Conservation (phyloP, 2,888 invertebrate genomes). For the Amorpha juglandis region DNA sequence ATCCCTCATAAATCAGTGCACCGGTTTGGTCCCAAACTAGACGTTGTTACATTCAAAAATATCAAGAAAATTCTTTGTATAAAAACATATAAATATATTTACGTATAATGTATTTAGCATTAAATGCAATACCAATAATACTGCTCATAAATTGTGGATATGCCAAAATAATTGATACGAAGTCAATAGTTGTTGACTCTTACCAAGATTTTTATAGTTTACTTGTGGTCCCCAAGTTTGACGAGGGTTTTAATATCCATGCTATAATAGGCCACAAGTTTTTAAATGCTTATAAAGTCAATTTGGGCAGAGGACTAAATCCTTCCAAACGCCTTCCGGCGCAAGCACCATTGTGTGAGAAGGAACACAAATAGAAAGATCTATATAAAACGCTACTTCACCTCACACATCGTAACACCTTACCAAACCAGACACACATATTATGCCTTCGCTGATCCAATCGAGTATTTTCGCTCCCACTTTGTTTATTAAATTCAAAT, state of each 20-base stretch:
- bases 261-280: conserved; percentile 9
- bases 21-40: conserved; percentile 78
- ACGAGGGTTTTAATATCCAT: conserved; percentile 13
- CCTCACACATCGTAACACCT: conserved; percentile 26
- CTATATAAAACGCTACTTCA: conserved; percentile 14
- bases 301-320: not conserved
- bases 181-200: conserved; percentile 26
- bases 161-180: conserved; percentile 74
- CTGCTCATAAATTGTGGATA: conserved; percentile 66
- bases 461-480: conserved; percentile 3
- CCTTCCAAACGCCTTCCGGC: not conserved
- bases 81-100: conserved; percentile 61
- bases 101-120: conserved; percentile 75
- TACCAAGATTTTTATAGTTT: conserved; percentile 15
- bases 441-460: conserved; percentile 13
- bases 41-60: conserved; percentile 38
- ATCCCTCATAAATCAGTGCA: conserved; percentile 65
- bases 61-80: conserved; percentile 30
- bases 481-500: not conserved
- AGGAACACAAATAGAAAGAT: conserved; percentile 18
- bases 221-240: conserved; percentile 21
- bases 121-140: conserved; percentile 67
- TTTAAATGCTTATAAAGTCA: not conserved
- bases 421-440: conserved; percentile 43
- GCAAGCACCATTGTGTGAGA: conserved; percentile 19